Base-by-base conservation (phyloP, 1,140 invertebrate genomes). In the Rhyzopertha dominica region DNA sequence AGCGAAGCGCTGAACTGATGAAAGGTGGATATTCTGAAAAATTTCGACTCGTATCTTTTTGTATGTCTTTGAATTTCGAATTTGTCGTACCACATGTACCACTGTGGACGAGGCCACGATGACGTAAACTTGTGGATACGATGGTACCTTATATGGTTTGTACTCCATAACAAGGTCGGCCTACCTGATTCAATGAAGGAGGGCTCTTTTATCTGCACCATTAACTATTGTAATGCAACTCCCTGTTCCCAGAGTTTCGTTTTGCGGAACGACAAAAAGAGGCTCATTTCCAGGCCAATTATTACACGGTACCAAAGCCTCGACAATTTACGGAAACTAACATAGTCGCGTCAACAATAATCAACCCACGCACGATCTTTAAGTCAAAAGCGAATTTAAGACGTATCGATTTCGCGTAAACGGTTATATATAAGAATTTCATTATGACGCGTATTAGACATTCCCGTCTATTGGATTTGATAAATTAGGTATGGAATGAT, bases 71-170 rank as follows among this genome's bases (percentile, higher is more conserved):
- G 5, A 5, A 29, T 13, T 14, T 29, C 28, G 12, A 31, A 31
- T 43, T 43, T 43, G 19, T 28, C 28, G 29, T 32, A 43, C 40
- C 40, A 43, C 39, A 44, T 44, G 31, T 36, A 28, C 23, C 36
- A 17, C 30, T 35, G 18, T 13, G 14, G 22, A 18, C 39, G 42
- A 49, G 51, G 43, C 38, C 44, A 41, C 31, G 32, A 35, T 53
- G 51, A 53, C 47, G 51, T 38, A 53, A 53, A 53, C 46, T 18
- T 17, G 35, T 30, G 46, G 28, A 34, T 41, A 35, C 50, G 32
- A 38, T 51, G 46, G 45, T 52, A 43, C 53, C 53, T 55, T 52
- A 55, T 55, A 55, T 45, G 53, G 53, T 28, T 43, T 36, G 46
- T 47, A 40, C 37, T 50, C 32, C 22, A 25, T 32, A 42, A 32